Evolutionary conservation across 2,113 vertebrate genomes (phyloP), one percentile per base, ranked within the genome.

Genomic region (Nannospalax galili): DNA sequence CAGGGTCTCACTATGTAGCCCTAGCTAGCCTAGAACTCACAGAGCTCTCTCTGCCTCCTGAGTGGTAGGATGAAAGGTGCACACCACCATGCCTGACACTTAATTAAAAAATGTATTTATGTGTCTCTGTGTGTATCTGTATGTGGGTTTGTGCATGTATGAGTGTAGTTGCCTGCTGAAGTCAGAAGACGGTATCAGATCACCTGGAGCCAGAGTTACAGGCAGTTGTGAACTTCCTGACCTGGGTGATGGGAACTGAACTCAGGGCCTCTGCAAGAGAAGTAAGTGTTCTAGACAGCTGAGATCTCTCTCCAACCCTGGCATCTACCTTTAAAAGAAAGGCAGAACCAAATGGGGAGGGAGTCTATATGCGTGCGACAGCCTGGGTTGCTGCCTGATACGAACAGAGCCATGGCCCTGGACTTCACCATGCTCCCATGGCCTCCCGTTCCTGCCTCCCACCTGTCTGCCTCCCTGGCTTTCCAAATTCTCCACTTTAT

Each of bases 351-450:
- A 42, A 12, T 4, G 81, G n/a, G 22, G 32, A 82, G 48, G 48
- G 3, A 32, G 65, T 3, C 14, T 10, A 45, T 4, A n/a, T 11
- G 8, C 9, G 22, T n/a, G 16, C 5, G 79, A 64, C 45, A 30
- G 56, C n/a, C 45, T 15, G 28, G 30, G 42, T 16, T 12, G 22
- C 90, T 22, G 42, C 30, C 1, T 40, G 60, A 40, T 1, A 65
- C 14, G 40, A 20, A n/a, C 16, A 70, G 26, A 1, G 48, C 22
- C 82, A 78, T 0, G 1, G 22, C n/a, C 15, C 37, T 2, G 56
- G 10, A 17, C 72, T 11, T 78, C 14, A 15, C 4, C 17, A 37
- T 10, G 32, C 7, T 4, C 20, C 32, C 37, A 30, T 10, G 40
- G 15, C 24, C 32, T n/a, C 81, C 62, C 70, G 45, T 5, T 24